Conservation (phyloP, 2,797 vertebrate species). For the Gymnoscopelus microlampas region DNA sequence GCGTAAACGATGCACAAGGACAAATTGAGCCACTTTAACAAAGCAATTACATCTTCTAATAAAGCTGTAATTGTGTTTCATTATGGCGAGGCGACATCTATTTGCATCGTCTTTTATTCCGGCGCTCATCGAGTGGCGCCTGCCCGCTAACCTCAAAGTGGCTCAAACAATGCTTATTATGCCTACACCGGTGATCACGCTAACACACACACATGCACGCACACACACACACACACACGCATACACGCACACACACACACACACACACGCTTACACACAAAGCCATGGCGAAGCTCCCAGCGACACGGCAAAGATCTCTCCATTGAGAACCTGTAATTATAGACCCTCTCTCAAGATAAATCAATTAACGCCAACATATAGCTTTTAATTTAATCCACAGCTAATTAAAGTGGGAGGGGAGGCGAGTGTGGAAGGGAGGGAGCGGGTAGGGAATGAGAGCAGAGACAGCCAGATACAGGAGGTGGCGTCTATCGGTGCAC, state of each 20-base stretch:
- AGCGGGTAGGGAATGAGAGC: conserved; percentile 8
- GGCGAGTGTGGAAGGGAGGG: conserved; percentile 4
- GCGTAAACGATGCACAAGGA: conserved; percentile 69
- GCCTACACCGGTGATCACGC: conserved; percentile 61
- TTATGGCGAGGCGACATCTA: conserved; percentile 69
- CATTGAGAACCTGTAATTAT: conserved; percentile 85
- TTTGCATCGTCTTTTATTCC: conserved; percentile 79
- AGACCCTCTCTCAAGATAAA: conserved; percentile 81
- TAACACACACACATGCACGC: conserved; percentile 28
- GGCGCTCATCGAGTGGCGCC: conserved; percentile 56
- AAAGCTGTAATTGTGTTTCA: conserved; percentile 82
- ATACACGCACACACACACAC: conserved; percentile 61
- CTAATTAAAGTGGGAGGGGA: conserved; percentile 80
- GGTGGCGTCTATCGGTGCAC: conserved; percentile 39
- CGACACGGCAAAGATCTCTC: conserved; percentile 67
- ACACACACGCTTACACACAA: conserved; percentile 37
- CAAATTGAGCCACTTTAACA: conserved; percentile 77
- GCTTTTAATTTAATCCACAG: conserved; percentile 84
- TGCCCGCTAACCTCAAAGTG: conserved; percentile 73
- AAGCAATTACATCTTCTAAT: conserved; percentile 83
- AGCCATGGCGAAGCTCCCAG: conserved; percentile 60
- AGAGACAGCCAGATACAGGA: conserved; percentile 44
- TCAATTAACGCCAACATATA: conserved; percentile 84
- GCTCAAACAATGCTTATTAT: conserved; percentile 74
- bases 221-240: conserved; percentile 26